A percentile compares a stretch with the other conserved stretches of the same genome.
phyloP scores from a whole-genome alignment of 2,888 invertebrate species.

The Chrysolina americana region DNA sequence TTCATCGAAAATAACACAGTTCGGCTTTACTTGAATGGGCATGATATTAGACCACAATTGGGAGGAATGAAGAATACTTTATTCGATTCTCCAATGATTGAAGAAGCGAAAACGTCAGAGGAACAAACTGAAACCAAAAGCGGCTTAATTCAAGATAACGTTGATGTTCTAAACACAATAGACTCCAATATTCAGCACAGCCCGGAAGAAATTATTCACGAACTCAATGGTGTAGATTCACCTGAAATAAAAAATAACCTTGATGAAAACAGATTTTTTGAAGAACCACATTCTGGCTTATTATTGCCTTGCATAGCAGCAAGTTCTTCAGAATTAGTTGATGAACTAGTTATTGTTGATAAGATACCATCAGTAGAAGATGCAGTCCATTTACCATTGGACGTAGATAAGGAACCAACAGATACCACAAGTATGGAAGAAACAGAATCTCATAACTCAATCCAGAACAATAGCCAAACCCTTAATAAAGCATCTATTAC shows the following conservation, averaged over 20 bases:
- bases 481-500: not conserved
- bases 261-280: not conserved
- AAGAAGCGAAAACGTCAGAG: constrained; percentile 12
- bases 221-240: not conserved
- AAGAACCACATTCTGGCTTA: not conserved
- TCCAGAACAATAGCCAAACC: not conserved
- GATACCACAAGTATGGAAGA: not conserved
- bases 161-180: not conserved
- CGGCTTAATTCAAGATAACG: not conserved
- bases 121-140: not conserved
- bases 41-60: constrained; percentile 60
- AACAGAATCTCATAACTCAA: not conserved
- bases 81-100: constrained; percentile 14
- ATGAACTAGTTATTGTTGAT: not conserved
- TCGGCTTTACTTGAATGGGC: constrained; percentile 60
- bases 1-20: constrained; percentile 57
- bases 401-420: not conserved
- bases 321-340: not conserved
- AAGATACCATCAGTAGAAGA: not conserved
- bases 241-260: not conserved
- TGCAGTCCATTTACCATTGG: not conserved
- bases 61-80: constrained; percentile 48
- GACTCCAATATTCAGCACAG: not conserved
- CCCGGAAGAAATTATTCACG: not conserved
- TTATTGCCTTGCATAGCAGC: not conserved